Evolutionary conservation across 1,140 invertebrate genomes (phyloP), one percentile per base, ranked within the genome.

Genomic region (Araneus ventricosus): DNA sequence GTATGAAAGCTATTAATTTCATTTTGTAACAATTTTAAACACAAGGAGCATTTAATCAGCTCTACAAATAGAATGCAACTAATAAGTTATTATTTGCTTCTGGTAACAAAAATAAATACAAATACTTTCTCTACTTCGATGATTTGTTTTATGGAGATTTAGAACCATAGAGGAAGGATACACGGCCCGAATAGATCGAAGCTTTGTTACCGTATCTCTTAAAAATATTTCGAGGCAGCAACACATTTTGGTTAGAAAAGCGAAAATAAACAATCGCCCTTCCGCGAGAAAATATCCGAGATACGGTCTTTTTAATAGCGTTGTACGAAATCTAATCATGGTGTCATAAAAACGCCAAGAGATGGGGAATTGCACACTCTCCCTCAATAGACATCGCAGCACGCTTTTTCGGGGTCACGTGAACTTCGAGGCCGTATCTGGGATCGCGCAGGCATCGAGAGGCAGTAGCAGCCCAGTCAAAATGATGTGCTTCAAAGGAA

Each of bases 361-460:
- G 20, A 75, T 20, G 0, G 4, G n/a, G n/a, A 8, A n/a, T n/a
- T n/a, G n/a, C n/a, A n/a, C n/a, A n/a, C n/a, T n/a, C n/a, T n/a
- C 45, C 45, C 45, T 52, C 45, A 52, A 52, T 52, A n/a, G 63
- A 7, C 27, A 67, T 67, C 63, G 63, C 27, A 5, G 63, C 63
- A 67, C 63, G n/a, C 63, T 67, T 67, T 34, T 30, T 20, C 70
- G 30, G 34, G 70, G 70, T 75, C 70, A 75, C 70, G 34, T 75
- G 70, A 75, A 75, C 70, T 34, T 75, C 30, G 70, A 75, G 30
- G 70, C 34, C 70, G 34, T 75, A 75, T 75, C 70, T 75, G 34
- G 70, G 8, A 7, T 67, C 24, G 20, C 20, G 57, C 57, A 67
- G 4, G 63, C 10, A 67, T 27, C 6, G 63, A n/a, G 63, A 67